Percentiles rank a stretch among this genome's conserved stretches.
These are phyloP conservation scores for Leptatherina wallacei DNA, from an alignment of 2,797 vertebrate genomes.

Conservation along the genomic window DNA sequence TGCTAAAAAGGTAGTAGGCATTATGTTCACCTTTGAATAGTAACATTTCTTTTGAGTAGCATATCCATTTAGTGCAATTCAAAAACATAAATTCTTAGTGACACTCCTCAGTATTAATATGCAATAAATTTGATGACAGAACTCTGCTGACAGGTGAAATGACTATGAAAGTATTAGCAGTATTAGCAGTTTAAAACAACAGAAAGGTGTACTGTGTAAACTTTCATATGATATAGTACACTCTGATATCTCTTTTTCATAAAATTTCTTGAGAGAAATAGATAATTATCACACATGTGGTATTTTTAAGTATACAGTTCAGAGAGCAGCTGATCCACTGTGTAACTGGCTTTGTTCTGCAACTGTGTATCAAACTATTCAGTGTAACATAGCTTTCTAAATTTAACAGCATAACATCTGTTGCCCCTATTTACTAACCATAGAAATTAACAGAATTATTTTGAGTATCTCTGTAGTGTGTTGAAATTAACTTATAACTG, in stretches of 20 bases:
- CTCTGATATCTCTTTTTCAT: neutral
- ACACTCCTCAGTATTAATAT: neutral
- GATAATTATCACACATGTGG: neutral
- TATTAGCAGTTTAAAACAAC: too few relatives aligned
- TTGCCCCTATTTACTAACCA: too few relatives aligned
- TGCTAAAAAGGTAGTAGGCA: too few relatives aligned
- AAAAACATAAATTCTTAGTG: neutral
- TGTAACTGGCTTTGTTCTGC: conserved; percentile 2
- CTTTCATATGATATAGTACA: neutral
- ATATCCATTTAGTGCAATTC: neutral
- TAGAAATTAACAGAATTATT: neutral
- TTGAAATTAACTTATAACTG: neutral
- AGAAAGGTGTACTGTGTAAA: neutral
- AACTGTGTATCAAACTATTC: neutral
- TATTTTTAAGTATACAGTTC: neutral
- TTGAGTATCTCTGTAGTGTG: neutral
- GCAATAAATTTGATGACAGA: too few relatives aligned
- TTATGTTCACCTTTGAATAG: neutral
- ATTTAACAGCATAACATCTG: neutral
- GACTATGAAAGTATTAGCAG: too few relatives aligned
- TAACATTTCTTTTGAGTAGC: neutral
- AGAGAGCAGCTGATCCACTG: conserved; percentile 2
- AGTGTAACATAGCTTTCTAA: neutral
- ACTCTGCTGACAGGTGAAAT: too few relatives aligned
- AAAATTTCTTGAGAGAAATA: neutral